Conservation (phyloP, 2,113 vertebrate species). For the Lepisosteus oculatus region DNA sequence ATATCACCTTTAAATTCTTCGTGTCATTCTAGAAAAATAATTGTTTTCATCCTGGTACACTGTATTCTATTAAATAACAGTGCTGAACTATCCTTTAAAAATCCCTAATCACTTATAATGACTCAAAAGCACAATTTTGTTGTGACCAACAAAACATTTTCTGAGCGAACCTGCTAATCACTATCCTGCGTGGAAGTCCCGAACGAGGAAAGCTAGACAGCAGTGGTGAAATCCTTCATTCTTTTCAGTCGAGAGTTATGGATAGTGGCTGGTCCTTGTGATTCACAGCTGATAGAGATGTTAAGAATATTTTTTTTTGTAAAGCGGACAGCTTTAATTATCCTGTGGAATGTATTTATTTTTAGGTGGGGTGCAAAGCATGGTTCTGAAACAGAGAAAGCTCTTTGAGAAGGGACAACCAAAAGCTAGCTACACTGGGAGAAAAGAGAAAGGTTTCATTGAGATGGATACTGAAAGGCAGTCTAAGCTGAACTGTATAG, state of each 20-base stretch:
- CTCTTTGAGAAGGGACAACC: constrained; percentile 35
- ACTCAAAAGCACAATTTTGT: background rate
- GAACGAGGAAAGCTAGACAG: background rate
- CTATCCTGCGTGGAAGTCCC: constrained; percentile 24
- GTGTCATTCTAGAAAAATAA: background rate
- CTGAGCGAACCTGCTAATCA: constrained; percentile 13
- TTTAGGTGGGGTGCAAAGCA: constrained; percentile 50
- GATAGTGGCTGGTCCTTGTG: background rate
- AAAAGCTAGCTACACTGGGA: constrained; percentile 23
- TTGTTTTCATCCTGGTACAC: too few species aligned
- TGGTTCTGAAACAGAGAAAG: constrained; percentile 55
- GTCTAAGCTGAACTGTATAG: constrained; percentile 18
- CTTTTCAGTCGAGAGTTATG: constrained; percentile 5
- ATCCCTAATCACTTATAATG: too few species aligned
- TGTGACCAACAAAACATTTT: background rate
- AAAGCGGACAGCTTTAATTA: constrained; percentile 7
- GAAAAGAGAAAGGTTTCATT: background rate
- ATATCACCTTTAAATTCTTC: too few species aligned
- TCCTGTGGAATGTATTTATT: constrained; percentile 11
- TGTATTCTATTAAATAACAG: too few species aligned
- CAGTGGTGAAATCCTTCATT: constrained; percentile 14
- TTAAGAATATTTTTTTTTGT: background rate
- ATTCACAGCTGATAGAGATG: constrained; percentile 14
- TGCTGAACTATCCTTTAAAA: too few species aligned
- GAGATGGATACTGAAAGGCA: background rate